Percentiles rank a stretch among this genome's conserved stretches.
These are phyloP conservation scores for Rhinoraja longicauda DNA, from an alignment of 2,797 vertebrate species.

Conservation along the genomic window DNA sequence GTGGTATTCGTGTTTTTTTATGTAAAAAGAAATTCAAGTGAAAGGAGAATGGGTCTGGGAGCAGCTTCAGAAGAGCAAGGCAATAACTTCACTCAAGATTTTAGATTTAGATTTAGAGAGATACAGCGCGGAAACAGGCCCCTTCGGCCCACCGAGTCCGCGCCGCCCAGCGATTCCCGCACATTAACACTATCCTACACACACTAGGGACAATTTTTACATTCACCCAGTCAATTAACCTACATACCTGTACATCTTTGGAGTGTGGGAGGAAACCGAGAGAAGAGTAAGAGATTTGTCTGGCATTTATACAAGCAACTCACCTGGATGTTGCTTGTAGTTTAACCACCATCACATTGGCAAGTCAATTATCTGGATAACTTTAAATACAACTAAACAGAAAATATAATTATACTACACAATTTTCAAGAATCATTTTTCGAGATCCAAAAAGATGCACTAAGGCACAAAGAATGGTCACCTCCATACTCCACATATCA, in stretches of 20 bases:
- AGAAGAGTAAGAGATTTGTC: not conserved
- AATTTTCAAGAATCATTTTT: not conserved
- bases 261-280: too few species aligned
- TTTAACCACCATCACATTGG: not conserved
- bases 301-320: too few species aligned
- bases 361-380: not conserved
- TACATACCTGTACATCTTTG: too few species aligned
- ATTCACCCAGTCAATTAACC: too few species aligned
- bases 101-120: too few species aligned
- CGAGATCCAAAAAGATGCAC: not conserved
- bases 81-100: not conserved
- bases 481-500: not conserved
- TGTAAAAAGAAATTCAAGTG: not conserved
- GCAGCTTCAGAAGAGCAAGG: not conserved
- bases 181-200: too few species aligned
- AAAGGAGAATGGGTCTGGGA: not conserved
- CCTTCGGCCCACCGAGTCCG: too few species aligned
- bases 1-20: not conserved
- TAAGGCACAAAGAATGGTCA: not conserved
- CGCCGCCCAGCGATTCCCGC: too few species aligned
- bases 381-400: not conserved
- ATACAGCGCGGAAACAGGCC: too few species aligned
- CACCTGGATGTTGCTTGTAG: not conserved
- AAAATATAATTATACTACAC: not conserved
- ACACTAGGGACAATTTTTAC: too few species aligned